Conservation (phyloP, 1,140 invertebrate species). For the Aphidius gifuensis region DNA sequence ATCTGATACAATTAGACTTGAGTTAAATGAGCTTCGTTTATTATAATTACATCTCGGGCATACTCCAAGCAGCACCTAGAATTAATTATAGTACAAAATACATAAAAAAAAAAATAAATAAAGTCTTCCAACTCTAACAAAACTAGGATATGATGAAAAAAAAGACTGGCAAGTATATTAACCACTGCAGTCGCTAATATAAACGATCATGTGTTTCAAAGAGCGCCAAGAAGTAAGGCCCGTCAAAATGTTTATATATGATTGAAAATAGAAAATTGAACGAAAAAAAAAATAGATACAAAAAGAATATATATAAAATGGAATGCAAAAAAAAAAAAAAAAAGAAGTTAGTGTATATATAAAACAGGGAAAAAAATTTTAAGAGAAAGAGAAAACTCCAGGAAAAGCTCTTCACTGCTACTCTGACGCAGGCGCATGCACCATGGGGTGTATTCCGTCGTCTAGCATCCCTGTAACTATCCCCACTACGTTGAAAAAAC, state of each 20-base stretch:
- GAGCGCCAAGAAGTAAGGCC: background rate
- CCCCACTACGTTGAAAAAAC: constrained; percentile 30
- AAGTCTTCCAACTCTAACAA: background rate
- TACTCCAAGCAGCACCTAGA: background rate
- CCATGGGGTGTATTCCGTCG: constrained; percentile 42
- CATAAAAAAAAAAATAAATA: constrained; percentile 20
- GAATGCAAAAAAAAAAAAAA: constrained; percentile 15
- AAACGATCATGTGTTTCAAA: constrained; percentile 12
- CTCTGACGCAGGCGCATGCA: constrained; percentile 38
- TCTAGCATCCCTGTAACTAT: constrained; percentile 20
- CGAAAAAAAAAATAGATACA: constrained; percentile 8
- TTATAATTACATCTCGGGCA: constrained; percentile 15
- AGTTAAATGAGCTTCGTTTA: constrained; percentile 15
- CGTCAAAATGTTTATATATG: background rate
- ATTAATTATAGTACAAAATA: constrained; percentile 27
- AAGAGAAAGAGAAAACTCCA: constrained; percentile 1
- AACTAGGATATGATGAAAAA: no score
- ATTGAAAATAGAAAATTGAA: background rate
- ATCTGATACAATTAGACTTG: constrained; percentile 13
- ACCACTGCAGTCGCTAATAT: constrained; percentile 16
- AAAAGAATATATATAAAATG: constrained; percentile 3
- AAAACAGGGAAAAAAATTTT: background rate
- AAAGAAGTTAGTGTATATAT: background rate
- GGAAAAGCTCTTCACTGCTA: constrained; percentile 14
- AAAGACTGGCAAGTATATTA: constrained; percentile 23